These are phyloP conservation scores for Mesembrinibis cayennensis DNA, from an alignment of 2,113 vertebrate genomes.

Conservation along the genomic window DNA sequence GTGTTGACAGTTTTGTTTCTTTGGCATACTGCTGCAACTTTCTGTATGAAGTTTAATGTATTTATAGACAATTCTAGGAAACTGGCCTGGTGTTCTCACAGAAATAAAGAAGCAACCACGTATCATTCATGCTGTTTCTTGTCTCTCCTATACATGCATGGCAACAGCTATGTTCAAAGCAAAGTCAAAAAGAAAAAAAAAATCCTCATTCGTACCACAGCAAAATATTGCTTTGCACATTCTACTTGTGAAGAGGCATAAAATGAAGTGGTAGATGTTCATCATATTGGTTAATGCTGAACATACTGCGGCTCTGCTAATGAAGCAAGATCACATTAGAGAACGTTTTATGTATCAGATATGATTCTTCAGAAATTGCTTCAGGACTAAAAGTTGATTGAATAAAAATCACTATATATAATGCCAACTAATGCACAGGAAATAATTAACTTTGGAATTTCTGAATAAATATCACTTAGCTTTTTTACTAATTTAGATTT, in stretches of 20 bases:
- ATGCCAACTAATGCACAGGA: neutral
- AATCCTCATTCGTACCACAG: neutral
- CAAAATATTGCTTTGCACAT: neutral
- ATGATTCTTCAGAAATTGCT: neutral
- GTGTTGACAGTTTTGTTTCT: neutral
- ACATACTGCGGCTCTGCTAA: neutral
- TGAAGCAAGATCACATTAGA: neutral
- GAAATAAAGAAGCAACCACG: neutral
- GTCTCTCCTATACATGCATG: neutral
- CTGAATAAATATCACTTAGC: neutral
- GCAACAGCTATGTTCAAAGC: neutral
- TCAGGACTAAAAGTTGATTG: neutral
- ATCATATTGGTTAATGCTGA: neutral
- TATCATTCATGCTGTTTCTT: neutral
- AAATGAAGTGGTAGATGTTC: neutral
- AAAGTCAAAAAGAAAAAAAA: neutral
- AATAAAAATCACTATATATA: neutral
- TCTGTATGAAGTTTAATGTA: neutral
- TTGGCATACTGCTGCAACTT: neutral
- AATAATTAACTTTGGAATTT: neutral
- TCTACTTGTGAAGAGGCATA: neutral
- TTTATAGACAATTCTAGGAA: neutral
- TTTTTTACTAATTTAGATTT: neutral
- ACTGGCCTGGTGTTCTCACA: neutral
- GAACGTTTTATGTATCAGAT: neutral